Evolutionary conservation across 2,888 invertebrate species (phyloP), one percentile per base, ranked within the genome.

Genomic region (Caenorhabditis sp.): DNA sequence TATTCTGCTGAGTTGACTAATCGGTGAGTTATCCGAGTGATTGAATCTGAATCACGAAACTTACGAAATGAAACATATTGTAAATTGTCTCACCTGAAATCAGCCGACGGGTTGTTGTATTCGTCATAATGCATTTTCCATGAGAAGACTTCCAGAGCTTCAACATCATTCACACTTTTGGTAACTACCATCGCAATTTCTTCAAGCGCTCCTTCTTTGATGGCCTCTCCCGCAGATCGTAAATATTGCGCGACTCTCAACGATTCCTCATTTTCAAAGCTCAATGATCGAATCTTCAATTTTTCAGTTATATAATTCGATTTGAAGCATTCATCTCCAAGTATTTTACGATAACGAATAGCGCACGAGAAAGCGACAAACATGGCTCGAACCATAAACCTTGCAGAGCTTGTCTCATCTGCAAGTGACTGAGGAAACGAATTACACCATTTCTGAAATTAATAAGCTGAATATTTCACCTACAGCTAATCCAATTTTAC

Each of bases 141-240:
- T 0, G 63, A 53, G 26, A 63, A 68, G 14, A 68, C 68, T 50
- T 68, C 68, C 12, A 68, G 31, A n/a, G 60, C 68, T n/a, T 63
- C 54, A 1, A n/a, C 59, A 25, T 53, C 59, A 1, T 21, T 54
- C 12, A 54, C 63, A 1, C 53, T 59, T n/a, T 68, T 25, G 0
- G 63, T 27, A 10, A 68, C 27, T 0, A 68, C 68, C 10, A 68
- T 25, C 8, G 68, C 59, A 3, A 63, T 14, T 21, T 68, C 68
- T 20, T 68, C 59, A 0, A 68, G 50, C 20, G 31, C 58, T 43
- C 68, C 63, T 1, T 49, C 20, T 23, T 54, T 52, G 0, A 63
- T 54, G 0, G 63, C 63, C 21, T 58, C 58, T 1, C 61, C 49
- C 0, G 61, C 61, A n/a, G 21, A n/a, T 20, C 52, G 25, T 14